Conservation (phyloP, 2,888 invertebrate genomes). For the Cylindroiulus punctatus region DNA sequence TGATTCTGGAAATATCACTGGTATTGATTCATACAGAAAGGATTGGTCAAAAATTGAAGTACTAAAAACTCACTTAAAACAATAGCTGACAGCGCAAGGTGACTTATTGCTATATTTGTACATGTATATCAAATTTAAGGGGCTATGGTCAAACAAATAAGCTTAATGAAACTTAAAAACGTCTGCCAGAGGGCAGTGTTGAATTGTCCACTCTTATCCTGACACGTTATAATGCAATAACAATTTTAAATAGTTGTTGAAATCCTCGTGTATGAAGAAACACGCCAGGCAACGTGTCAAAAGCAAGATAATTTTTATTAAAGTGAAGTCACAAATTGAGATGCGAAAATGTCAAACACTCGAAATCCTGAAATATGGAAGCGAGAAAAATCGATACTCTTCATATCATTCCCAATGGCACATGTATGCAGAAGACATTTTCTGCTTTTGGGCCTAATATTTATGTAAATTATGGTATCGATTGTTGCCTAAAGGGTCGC, state of each 20-base stretch:
- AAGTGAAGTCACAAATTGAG: constrained; percentile 35
- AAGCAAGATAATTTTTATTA: constrained; percentile 1
- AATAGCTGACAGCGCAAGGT: too few relatives aligned
- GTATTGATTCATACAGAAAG: too few relatives aligned
- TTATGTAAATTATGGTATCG: constrained; percentile 43
- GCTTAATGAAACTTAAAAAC: too few relatives aligned
- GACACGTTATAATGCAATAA: too few relatives aligned
- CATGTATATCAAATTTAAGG: too few relatives aligned
- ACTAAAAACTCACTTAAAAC: too few relatives aligned
- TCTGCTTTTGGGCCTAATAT: constrained; percentile 23
- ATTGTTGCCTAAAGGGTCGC: not conserved
- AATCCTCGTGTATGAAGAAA: not conserved
- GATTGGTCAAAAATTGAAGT: too few relatives aligned
- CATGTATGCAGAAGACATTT: not conserved
- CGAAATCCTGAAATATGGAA: constrained; percentile 17
- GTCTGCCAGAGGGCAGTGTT: too few relatives aligned
- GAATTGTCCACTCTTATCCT: too few relatives aligned
- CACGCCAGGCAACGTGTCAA: not conserved
- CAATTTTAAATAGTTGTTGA: not conserved
- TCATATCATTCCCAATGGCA: not conserved
- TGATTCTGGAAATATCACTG: too few relatives aligned
- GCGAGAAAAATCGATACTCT: not conserved
- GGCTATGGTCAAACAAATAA: too few relatives aligned
- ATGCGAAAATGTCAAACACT: constrained; percentile 7
- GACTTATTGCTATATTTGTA: too few relatives aligned